phyloP scores from a whole-genome alignment of 2,888 invertebrate genomes.

The Elysia crispata region DNA sequence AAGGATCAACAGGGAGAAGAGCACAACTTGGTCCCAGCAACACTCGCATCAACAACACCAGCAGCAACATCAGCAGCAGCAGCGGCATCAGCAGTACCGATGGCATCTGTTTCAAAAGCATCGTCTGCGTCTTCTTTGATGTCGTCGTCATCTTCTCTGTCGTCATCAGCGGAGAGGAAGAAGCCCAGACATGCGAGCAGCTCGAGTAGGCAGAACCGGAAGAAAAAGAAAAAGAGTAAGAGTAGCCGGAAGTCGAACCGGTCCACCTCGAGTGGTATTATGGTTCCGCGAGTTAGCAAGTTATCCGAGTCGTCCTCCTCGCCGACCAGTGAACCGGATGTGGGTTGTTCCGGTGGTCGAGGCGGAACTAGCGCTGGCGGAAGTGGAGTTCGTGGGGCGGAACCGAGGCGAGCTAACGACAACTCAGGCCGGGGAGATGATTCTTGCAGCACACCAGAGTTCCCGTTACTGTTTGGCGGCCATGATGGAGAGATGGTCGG shows the following conservation, averaged over 20 bases:
- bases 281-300: too few species aligned
- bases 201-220: slow-evolving; percentile 3
- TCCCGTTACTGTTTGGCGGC: slow-evolving; percentile 5
- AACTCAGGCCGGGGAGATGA: neutral
- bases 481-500: neutral
- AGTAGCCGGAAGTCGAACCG: slow-evolving; percentile 4
- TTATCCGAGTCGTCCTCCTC: slow-evolving; percentile 41
- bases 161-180: slow-evolving; percentile 32
- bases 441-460: slow-evolving; percentile 17
- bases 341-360: neutral
- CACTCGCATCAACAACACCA: neutral
- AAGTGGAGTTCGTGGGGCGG: too few species aligned
- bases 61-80: slow-evolving; percentile 14
- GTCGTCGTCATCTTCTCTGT: neutral
- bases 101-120: neutral
- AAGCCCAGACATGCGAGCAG: slow-evolving; percentile 15
- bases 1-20: slow-evolving; percentile 35
- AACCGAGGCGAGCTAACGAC: too few species aligned
- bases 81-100: neutral
- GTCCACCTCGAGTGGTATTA: too few species aligned
- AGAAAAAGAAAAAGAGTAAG: slow-evolving; percentile 7
- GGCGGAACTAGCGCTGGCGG: neutral
- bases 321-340: slow-evolving; percentile 4
- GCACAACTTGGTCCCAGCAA: neutral
- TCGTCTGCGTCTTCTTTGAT: neutral